Evolutionary conservation across 1,140 invertebrate species (phyloP).

Genomic region (Drosophila saltans): DNA sequence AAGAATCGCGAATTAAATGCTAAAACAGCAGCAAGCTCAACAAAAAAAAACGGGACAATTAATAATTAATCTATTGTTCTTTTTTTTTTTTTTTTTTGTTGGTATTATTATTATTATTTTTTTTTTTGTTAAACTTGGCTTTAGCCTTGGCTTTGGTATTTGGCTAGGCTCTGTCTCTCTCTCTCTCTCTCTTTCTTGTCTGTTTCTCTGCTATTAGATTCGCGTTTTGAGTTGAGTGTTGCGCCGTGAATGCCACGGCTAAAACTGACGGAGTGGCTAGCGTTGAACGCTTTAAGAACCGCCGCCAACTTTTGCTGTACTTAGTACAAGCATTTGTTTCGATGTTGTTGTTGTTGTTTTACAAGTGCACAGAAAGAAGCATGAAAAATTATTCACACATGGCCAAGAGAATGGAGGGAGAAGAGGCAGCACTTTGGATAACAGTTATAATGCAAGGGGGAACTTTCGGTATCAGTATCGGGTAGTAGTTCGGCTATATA

Average conservation of each 20-base stretch:
- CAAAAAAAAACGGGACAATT: conserved; percentile 3
- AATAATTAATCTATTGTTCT: not conserved
- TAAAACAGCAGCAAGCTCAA: not conserved
- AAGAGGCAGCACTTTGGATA: not conserved
- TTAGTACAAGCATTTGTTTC: conserved; percentile 16
- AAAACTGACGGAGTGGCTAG: conserved; percentile 55
- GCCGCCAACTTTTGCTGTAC: conserved; percentile 46
- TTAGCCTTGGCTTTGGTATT: conserved; percentile 10
- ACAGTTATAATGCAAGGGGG: not conserved
- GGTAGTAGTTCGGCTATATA: not conserved
- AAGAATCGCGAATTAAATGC: not conserved
- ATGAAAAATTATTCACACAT: conserved; percentile 58
- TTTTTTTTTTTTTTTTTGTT: not conserved
- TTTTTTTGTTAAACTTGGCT: conserved; percentile 6
- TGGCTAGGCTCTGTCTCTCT: conserved; percentile 12
- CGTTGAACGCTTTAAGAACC: conserved; percentile 72
- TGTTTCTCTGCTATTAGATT: conserved; percentile 24
- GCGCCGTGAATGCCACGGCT: conserved; percentile 72
- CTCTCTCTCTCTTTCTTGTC: too few relatives aligned
- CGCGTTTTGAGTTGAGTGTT: conserved; percentile 60
- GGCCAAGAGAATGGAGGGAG: too few relatives aligned
- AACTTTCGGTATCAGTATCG: conserved; percentile 2
- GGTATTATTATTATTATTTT: conserved; percentile 11
- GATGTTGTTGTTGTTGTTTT: not conserved
- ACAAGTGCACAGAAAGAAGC: conserved; percentile 44